These are phyloP conservation scores for Andrena minutula DNA, from an alignment of 2,888 invertebrate species.

Conservation along the genomic window DNA sequence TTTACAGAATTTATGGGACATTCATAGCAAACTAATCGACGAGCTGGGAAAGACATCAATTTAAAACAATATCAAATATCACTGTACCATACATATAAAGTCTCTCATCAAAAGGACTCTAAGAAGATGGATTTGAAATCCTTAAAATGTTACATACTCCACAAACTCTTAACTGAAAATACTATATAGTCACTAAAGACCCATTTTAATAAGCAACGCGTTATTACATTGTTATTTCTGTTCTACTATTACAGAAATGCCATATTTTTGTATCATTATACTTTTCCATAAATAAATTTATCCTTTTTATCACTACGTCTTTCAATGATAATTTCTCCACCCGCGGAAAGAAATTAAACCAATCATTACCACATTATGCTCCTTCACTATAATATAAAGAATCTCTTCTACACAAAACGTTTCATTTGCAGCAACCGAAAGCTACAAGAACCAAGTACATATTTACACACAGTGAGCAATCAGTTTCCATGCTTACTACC, in stretches of 20 bases:
- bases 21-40: conserved; percentile 85
- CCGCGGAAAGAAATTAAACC: too few relatives aligned
- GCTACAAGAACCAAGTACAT: too few relatives aligned
- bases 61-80: conserved; percentile 18
- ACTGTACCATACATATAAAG: conserved; percentile 13
- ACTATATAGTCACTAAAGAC: conserved; percentile 24
- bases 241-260: conserved; percentile 40
- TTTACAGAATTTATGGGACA: conserved; percentile 86
- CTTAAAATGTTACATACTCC: conserved; percentile 18
- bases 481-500: too few relatives aligned
- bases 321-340: not conserved
- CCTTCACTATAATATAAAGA: too few relatives aligned
- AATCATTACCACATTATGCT: too few relatives aligned
- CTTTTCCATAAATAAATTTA: conserved; percentile 65
- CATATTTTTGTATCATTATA: conserved; percentile 66
- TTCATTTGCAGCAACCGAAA: too few relatives aligned
- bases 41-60: conserved; percentile 18
- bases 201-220: conserved; percentile 44
- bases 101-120: conserved; percentile 20
- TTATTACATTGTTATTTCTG: conserved; percentile 51
- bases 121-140: conserved; percentile 35
- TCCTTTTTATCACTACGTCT: conserved; percentile 51
- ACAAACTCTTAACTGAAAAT: conserved; percentile 17
- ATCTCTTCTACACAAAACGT: not conserved
- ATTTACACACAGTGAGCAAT: too few relatives aligned